Conservation (phyloP, 1,140 invertebrate species). For the Aphelenchoides besseyi region DNA sequence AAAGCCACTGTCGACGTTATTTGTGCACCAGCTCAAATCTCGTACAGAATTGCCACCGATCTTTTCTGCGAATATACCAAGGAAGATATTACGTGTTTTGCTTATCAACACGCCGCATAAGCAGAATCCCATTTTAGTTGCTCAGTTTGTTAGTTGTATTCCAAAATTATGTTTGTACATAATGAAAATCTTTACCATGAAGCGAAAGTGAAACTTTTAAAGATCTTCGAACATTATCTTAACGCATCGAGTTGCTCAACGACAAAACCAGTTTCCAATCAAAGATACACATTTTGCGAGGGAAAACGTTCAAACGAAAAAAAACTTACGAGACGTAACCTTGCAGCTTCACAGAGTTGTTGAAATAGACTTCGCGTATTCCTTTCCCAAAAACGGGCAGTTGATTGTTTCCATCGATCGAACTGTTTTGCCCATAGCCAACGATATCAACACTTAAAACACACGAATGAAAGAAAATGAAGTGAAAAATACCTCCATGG, state of each 20-base stretch:
- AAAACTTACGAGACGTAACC: conserved; percentile 47
- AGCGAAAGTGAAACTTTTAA: conserved; percentile 1
- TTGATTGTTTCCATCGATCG: conserved; percentile 27
- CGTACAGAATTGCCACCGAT: conserved; percentile 54
- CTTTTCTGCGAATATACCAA: conserved; percentile 50
- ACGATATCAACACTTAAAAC: conserved; percentile 45
- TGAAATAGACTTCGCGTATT: conserved; percentile 39
- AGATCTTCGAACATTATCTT: too few species aligned
- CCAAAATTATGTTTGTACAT: background rate
- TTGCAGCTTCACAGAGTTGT: conserved; percentile 44
- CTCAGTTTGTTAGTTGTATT: background rate
- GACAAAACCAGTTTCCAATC: too few species aligned
- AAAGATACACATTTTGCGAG: background rate
- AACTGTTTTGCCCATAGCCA: conserved; percentile 36
- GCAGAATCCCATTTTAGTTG: background rate
- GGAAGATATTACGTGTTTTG: conserved; percentile 51
- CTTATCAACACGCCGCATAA: conserved; percentile 48
- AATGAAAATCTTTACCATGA: too few species aligned
- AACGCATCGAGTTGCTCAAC: too few species aligned
- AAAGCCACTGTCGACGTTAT: conserved; percentile 48
- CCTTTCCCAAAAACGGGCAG: conserved; percentile 26
- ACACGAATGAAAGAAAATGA: too few species aligned
- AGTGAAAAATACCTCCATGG: too few species aligned
- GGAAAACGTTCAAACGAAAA: background rate
- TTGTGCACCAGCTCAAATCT: conserved; percentile 42